Evolutionary conservation across 2,797 vertebrate genomes (phyloP), one percentile per base, ranked within the genome.

Genomic region (Fistularia commersonii): DNA sequence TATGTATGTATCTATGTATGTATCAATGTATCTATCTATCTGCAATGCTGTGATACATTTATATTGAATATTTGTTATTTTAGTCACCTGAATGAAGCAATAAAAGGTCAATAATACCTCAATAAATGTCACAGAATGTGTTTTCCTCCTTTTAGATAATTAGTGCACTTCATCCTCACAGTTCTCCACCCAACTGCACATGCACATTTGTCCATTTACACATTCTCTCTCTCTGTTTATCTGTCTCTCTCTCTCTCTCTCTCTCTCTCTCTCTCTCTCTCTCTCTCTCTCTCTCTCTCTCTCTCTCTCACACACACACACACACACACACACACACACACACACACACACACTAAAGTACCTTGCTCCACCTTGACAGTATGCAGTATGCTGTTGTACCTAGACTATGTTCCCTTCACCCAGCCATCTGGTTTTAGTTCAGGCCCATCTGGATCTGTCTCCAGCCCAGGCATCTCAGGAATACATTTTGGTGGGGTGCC

Each of bases 371-470:
- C 79, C 62, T 81, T 74, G 3, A 39, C 38, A 39, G 39, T 58
- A 63, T 81, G 76, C 75, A 80, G 76, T 57, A 46, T 45, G 72
- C 62, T 64, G 69, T 83, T 69, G 83, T 81, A 81, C 82, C 82
- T 77, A 79, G 79, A 67, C 80, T 74, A 61, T 66, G 73, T 71
- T 87, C 71, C 76, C 77, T 79, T 74, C 72, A 64, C 59, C 62
- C 69, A 62, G 72, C 85, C 90, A 92, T 91, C 90, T 91, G 91
- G 84, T 91, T 90, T 86, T 70, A 91, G 84, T 91, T 91, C 86
- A 77, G 83, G 78, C 82, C 89, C 90, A 92, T 92, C 91, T 91
- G 91, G 90, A 88, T 89, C 77, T 82, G 82, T 87, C 87, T 90
- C 82, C 69, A 85, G 79, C 77, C 66, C 85, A 90, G 84, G 90